Evolutionary conservation across 2,797 vertebrate species (phyloP).

Genomic region (Huso huso): DNA sequence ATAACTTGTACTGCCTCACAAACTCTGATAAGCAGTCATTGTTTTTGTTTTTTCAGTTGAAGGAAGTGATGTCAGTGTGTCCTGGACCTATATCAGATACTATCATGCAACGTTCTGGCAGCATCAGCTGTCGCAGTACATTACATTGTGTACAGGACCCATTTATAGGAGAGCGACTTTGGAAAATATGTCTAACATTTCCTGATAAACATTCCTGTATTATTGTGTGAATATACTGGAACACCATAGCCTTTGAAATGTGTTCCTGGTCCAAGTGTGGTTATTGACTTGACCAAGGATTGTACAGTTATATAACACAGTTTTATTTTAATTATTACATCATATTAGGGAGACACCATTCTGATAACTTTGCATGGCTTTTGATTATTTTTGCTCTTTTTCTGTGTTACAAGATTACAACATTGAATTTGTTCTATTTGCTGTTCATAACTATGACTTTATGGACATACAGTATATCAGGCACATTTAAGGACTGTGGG

Average conservation of each 20-base stretch:
- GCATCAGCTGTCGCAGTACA: background rate
- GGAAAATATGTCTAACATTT: slow-evolving; percentile 40
- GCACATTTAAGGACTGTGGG: too few relatives aligned
- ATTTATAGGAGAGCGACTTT: slow-evolving; percentile 17
- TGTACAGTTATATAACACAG: background rate
- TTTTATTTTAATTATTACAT: too few relatives aligned
- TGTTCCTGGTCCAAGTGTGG: slow-evolving; percentile 8
- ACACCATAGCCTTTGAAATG: slow-evolving; percentile 8
- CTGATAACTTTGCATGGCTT: too few relatives aligned
- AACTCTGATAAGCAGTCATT: background rate
- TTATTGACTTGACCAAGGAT: background rate
- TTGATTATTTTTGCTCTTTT: too few relatives aligned
- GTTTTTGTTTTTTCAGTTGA: slow-evolving; percentile 19
- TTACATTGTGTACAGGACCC: slow-evolving; percentile 10
- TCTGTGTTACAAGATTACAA: too few relatives aligned
- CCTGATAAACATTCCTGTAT: slow-evolving; percentile 38
- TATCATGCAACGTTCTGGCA: slow-evolving; percentile 12
- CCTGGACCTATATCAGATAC: slow-evolving; percentile 10
- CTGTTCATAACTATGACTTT: too few relatives aligned
- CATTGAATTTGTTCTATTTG: too few relatives aligned
- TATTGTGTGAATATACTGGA: slow-evolving; percentile 36
- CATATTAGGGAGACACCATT: too few relatives aligned
- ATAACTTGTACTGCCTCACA: background rate
- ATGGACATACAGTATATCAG: too few relatives aligned
- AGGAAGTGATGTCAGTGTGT: slow-evolving; percentile 22